Base-by-base conservation (phyloP, 2,797 vertebrate species). In the Girardinus metallicus region DNA sequence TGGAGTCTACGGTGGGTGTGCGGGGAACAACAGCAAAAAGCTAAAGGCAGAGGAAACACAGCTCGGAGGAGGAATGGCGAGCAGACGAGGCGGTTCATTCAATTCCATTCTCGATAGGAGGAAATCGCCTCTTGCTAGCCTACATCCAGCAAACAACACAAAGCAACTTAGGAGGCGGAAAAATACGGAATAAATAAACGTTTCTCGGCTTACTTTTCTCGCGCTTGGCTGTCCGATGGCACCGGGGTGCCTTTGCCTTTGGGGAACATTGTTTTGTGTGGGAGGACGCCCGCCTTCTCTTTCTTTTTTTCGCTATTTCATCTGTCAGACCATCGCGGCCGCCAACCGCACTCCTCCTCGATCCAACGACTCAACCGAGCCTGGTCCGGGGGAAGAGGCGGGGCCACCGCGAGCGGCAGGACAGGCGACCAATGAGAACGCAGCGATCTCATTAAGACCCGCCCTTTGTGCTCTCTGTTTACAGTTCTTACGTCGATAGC, bases 201-300 rank as follows among this genome's bases (percentile, higher is more conserved):
- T 81, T 86, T 90, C 53, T 43, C 62, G 23, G 91, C 98, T 98
- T 98, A 99, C 98, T 99, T 99, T 96, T 99, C 98, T 91, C 98
- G 96, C 82, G 98, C 98, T 92, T 99, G 98, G 90, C 97, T 96
- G 95, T 99, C 98, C 94, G 98, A 99, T 87, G 98, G 98, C 96
- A 98, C 98, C 93, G 97, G 97, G 90, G 97, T 97, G 95, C 97
- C 97, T 96, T 99, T 99, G 94, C 98, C 97, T 97, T 99, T 99
- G 83, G 98, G 97, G 95, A 98, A 99, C 97, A 99, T 99, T 95
- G 91, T 96, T 95, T 95, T 86, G 93, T 95, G 94, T 91, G 83
- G 92, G 93, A 94, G 92, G 91, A 90, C 90, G 89, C 88, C 90
- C 91, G 93, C 93, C 93, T 93, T 94, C 93, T 91, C 87, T 93